phyloP scores from a whole-genome alignment of 2,888 invertebrate genomes.

The Cephus spinipes region DNA sequence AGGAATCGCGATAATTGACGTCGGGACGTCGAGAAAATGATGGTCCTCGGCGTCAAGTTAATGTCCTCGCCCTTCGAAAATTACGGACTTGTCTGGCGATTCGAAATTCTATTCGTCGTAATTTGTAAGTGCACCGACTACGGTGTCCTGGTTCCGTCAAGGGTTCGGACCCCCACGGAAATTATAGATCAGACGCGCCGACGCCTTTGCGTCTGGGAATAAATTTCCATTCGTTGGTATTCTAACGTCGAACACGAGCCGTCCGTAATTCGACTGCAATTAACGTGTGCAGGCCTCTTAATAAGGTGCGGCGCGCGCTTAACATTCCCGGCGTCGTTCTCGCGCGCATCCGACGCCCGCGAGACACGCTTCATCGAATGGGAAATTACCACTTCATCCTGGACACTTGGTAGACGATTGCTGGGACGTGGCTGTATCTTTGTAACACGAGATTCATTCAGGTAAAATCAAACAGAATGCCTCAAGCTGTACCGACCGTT shows the following conservation, averaged over 20 bases:
- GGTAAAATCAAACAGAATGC: not conserved
- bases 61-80: slow-evolving; percentile 55
- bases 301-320: slow-evolving; percentile 17
- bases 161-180: slow-evolving; percentile 24
- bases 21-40: slow-evolving; percentile 39
- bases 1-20: slow-evolving; percentile 20
- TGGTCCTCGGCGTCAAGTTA: slow-evolving; percentile 52
- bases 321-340: slow-evolving; percentile 20
- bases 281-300: slow-evolving; percentile 25
- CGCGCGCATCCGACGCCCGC: slow-evolving; percentile 5
- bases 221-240: slow-evolving; percentile 9
- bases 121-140: slow-evolving; percentile 53
- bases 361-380: not conserved
- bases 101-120: slow-evolving; percentile 49
- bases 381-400: not conserved
- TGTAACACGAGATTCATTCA: not conserved
- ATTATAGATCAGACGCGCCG: slow-evolving; percentile 36
- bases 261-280: slow-evolving; percentile 30
- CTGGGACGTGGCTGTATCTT: not conserved
- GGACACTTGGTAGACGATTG: not conserved
- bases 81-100: slow-evolving; percentile 43
- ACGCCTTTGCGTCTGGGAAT: slow-evolving; percentile 12
- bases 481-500: not conserved
- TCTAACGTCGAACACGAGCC: slow-evolving; percentile 7
- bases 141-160: slow-evolving; percentile 8